Base-by-base conservation (phyloP, 2,888 invertebrate species). In the Drosophila borborema region DNA sequence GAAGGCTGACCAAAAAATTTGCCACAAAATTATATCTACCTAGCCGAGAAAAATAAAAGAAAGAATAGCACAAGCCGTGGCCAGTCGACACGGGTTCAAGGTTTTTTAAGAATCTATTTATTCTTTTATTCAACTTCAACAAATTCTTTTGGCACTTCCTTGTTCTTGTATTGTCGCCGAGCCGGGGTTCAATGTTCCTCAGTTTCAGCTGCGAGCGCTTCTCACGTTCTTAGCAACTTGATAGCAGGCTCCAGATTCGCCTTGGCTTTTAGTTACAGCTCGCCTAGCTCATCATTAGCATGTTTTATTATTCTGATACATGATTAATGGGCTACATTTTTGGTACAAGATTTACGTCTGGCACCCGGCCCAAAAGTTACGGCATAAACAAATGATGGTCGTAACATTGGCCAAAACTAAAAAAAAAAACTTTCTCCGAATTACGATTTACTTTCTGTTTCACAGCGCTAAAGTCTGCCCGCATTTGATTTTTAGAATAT, bases 381-480 rank as follows among this genome's bases (percentile, higher is more conserved):
- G 79, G 69, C 82, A 82, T 86, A 76, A 59, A 45, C 71, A 86
- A 86, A 86, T 79, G 71, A 76, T 31, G 58, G 10, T 36, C 58
- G 36, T 23, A 60, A 48, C 62, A 46, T 34, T 34, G 46, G 58
- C 58, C 23, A 64, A 53, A 49, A 66, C 18, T 38, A 12, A 28
- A 55, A 45, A 36, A 20, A 20, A 38, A 66, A 80, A 86, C 85
- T 86, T 86, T 86, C 88, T 76, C 88, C 64, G 82, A 76, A 80
- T 80, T 85, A 81, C 80, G 83, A 88, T 81, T 88, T 86, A 86
- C 85, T 86, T 86, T 86, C 85, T 80, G 85, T 85, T 86, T 84
- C 84, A 71, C 77, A 61, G 28, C 67, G 74, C 72, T 72, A 81
- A 63, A 75, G 66, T 40, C 63, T 54, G 59, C 45, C 59, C 38